Evolutionary conservation across 2,113 vertebrate genomes (phyloP), one percentile per base, ranked within the genome.

Genomic region (Sylvietta virens): DNA sequence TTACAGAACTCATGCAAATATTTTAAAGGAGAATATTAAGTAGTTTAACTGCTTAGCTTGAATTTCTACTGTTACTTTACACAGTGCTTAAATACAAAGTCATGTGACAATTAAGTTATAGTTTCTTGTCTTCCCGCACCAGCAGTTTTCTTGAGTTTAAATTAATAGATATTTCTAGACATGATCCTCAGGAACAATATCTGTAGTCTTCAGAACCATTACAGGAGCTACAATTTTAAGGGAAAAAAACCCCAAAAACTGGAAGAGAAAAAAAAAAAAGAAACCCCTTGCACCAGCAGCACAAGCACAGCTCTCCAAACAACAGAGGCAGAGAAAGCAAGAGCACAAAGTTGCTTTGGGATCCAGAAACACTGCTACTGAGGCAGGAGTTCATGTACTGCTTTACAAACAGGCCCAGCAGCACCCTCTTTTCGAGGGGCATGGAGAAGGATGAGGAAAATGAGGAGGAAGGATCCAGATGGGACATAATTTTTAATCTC

Each of bases 191-290:
- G 5, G 33, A 35, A 58, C 22, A 62, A 4, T 23, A 85, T 7
- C 42, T 62, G 3, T 24, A 67, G 24, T 30, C 24, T 40, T 91
- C 37, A 56, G 30, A 64, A 62, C 6, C 31, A 44, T 19, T 61
- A n/a, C 10, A 70, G 66, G 24, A 53, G 6, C 8, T 45, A 74
- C 4, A 53, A 33, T 81, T 81, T 30, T 18, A 73, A 47, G 9
- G 15, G 4, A 0, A 9, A 57, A 30, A 17, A 24, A 10, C 42
- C 44, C n/a, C n/a, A 28, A 11, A 26, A 12, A 6, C 10, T 7
- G 42, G 0, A 21, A 37, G 20, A 23, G 10, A 23, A 35, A 31
- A 54, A 35, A 54, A 48, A 16, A 19, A 44, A 66, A 71, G 9
- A 51, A 66, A 58, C 1, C 4, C 3, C 13, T 54, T 40, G 28